A percentile compares a stretch with the other conserved stretches of the same genome.
phyloP scores from a whole-genome alignment of 2,797 vertebrate genomes.

The Microctenopoma steveboyesi region DNA sequence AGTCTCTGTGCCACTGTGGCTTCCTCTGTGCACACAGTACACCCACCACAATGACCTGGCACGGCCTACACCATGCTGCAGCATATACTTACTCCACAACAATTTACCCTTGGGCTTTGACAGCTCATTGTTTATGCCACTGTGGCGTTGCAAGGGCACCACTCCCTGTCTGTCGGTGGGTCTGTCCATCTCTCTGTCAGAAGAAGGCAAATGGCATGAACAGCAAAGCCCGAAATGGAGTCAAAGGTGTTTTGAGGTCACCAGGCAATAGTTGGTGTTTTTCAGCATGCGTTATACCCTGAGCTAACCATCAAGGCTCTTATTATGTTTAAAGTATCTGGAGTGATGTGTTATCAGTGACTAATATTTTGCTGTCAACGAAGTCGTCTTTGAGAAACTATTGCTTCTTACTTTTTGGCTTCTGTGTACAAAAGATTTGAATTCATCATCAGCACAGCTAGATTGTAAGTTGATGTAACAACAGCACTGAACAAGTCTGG shows the following conservation, averaged over 20 bases:
- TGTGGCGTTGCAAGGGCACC: conserved; percentile 69
- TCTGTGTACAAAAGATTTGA: conserved; percentile 34
- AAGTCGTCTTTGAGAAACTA: conserved; percentile 26
- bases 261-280: neutral
- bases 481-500: conserved; percentile 50
- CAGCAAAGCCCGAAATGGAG: conserved; percentile 19
- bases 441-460: conserved; percentile 28
- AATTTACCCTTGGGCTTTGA: conserved; percentile 74
- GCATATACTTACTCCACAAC: conserved; percentile 76
- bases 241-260: conserved; percentile 41
- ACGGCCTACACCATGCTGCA: conserved; percentile 51
- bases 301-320: neutral
- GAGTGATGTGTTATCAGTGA: neutral
- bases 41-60: conserved; percentile 75
- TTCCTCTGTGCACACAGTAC: conserved; percentile 71
- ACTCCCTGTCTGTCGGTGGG: conserved; percentile 72
- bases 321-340: neutral
- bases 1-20: conserved; percentile 56
- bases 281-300: neutral
- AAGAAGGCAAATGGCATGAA: conserved; percentile 12
- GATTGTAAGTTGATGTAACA: conserved; percentile 57
- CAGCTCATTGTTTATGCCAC: conserved; percentile 76
- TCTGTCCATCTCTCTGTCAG: conserved; percentile 50
- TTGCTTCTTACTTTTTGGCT: conserved; percentile 10
- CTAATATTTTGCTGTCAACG: conserved; percentile 33